Percentiles rank a stretch among this genome's conserved stretches.
These are phyloP conservation scores for Palythoa caribaeorum DNA, from an alignment of 92 coral and sea anemone species.

Conservation along the genomic window DNA sequence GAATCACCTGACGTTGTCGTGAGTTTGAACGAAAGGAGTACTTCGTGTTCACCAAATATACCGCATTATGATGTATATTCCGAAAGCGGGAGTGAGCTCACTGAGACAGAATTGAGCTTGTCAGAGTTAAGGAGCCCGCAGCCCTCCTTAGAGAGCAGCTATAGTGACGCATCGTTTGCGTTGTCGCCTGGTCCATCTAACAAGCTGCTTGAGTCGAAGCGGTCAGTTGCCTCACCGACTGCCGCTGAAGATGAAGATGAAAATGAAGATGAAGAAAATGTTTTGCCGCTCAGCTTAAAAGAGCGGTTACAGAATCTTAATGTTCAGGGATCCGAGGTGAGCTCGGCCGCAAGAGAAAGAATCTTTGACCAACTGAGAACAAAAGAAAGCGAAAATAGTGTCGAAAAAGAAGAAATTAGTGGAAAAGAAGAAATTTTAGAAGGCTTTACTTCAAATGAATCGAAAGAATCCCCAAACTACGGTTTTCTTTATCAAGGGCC, in stretches of 20 bases:
- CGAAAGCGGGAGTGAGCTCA: constrained; percentile 55
- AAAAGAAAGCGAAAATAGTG: neutral
- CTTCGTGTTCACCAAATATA: constrained; percentile 22
- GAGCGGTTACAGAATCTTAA: constrained; percentile 63
- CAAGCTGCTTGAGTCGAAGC: constrained; percentile 61
- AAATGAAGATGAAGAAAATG: neutral
- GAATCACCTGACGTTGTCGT: neutral
- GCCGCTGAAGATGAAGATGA: neutral
- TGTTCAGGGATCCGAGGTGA: constrained; percentile 54
- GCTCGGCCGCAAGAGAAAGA: constrained; percentile 58
- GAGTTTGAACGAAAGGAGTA: neutral
- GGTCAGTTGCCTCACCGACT: constrained; percentile 9
- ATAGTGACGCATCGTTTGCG: constrained; percentile 68
- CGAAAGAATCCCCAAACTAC: neutral
- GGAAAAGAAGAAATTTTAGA: neutral
- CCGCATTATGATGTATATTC: constrained; percentile 13
- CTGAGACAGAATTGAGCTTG: constrained; percentile 68
- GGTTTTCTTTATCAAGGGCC: constrained; percentile 40
- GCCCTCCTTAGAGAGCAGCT: constrained; percentile 60
- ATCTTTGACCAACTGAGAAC: constrained; percentile 44
- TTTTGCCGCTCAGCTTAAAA: constrained; percentile 42
- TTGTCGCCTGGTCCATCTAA: constrained; percentile 62
- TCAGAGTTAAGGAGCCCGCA: constrained; percentile 66
- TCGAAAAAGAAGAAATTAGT: neutral
- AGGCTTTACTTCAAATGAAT: neutral